Evolutionary conservation across 2,888 invertebrate species (phyloP).

Genomic region (Andrena flavipes): DNA sequence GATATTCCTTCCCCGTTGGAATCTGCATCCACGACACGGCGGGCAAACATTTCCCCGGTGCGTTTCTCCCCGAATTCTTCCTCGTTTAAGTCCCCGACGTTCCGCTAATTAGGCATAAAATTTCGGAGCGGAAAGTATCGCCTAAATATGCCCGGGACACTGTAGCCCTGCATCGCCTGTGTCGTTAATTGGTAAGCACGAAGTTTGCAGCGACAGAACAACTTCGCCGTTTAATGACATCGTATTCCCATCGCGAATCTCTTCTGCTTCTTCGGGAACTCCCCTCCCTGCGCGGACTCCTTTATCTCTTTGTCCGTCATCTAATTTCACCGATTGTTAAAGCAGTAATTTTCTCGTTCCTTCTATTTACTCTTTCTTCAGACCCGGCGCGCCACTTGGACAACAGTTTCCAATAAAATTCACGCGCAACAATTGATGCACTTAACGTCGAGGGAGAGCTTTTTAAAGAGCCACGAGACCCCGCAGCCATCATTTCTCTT

Average conservation of each 20-base stretch:
- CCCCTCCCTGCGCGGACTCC: background rate
- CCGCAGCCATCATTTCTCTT: background rate
- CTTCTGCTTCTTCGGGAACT: background rate
- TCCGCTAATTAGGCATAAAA: background rate
- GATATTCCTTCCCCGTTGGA: slow-evolving; percentile 21
- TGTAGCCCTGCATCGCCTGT: background rate
- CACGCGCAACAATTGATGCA: background rate
- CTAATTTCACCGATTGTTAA: slow-evolving; percentile 35
- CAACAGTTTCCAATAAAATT: slow-evolving; percentile 26
- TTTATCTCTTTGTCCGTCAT: slow-evolving; percentile 24
- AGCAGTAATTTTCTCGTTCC: slow-evolving; percentile 25
- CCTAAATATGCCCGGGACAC: background rate
- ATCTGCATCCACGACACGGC: background rate
- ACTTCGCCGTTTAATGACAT: background rate
- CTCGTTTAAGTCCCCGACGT: slow-evolving; percentile 2
- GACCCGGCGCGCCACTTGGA: background rate
- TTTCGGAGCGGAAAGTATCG: background rate
- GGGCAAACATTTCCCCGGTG: slow-evolving; percentile 4
- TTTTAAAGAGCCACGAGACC: background rate
- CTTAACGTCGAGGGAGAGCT: background rate
- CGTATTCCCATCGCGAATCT: background rate
- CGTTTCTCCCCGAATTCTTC: background rate
- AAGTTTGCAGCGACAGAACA: background rate
- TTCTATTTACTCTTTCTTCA: slow-evolving; percentile 8
- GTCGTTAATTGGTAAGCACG: background rate